Evolutionary conservation across 2,113 vertebrate species (phyloP).

Genomic region (Coregonus clupeaformis): DNA sequence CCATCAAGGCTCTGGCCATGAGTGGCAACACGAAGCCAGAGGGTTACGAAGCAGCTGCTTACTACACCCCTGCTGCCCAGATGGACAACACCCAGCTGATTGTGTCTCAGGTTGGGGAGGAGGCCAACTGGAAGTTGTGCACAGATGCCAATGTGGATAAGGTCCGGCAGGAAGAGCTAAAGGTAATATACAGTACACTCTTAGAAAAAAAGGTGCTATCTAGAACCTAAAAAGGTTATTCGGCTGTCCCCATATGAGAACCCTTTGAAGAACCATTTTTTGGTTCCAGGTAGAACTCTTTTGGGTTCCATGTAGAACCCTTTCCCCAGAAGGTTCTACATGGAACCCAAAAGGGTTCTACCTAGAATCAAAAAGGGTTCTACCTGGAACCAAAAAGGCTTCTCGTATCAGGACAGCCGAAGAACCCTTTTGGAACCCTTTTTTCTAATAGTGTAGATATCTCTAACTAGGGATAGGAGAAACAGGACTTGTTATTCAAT

Average conservation of each 20-base stretch:
- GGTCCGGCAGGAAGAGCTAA: slow-evolving; percentile 16
- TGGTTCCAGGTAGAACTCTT: too few species aligned
- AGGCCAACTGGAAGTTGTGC: slow-evolving; percentile 76
- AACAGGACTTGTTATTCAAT: not conserved
- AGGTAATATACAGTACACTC: slow-evolving; percentile 31
- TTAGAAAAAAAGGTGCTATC: too few species aligned
- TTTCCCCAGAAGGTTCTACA: too few species aligned
- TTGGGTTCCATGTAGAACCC: too few species aligned
- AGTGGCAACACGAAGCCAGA: slow-evolving; percentile 47
- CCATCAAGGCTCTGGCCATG: slow-evolving; percentile 58
- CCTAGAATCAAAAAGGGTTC: too few species aligned
- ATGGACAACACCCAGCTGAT: slow-evolving; percentile 57
- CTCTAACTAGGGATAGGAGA: not conserved
- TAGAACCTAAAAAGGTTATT: too few species aligned
- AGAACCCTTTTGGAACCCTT: too few species aligned
- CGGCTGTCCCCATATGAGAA: too few species aligned
- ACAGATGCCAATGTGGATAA: slow-evolving; percentile 46
- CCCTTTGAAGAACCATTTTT: too few species aligned
- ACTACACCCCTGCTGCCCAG: slow-evolving; percentile 47
- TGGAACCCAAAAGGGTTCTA: too few species aligned
- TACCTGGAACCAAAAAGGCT: too few species aligned
- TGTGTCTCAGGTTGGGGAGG: slow-evolving; percentile 62
- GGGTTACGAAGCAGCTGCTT: slow-evolving; percentile 64
- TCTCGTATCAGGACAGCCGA: too few species aligned
- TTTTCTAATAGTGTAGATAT: not conserved